Evolutionary conservation across 2,888 invertebrate genomes (phyloP).

Genomic region (Prosapia bicincta): DNA sequence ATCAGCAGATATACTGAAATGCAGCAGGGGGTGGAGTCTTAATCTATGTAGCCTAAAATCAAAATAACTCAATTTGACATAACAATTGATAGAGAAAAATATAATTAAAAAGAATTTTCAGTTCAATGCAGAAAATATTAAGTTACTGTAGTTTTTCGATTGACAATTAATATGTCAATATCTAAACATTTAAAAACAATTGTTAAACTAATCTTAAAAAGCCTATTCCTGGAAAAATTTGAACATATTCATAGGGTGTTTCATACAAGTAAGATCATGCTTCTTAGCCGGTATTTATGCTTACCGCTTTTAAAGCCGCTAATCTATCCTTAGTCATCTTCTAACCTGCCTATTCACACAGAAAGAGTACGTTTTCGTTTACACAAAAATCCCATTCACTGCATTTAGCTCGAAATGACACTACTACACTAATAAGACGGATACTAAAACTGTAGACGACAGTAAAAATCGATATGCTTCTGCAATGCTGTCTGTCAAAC

Average conservation of each 20-base stretch:
- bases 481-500: slow-evolving; percentile 55
- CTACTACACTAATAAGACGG: slow-evolving; percentile 41
- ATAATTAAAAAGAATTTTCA: neutral
- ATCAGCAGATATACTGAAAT: neutral
- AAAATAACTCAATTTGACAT: too few relatives aligned
- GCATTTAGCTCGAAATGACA: slow-evolving; percentile 60
- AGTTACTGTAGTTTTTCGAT: too few relatives aligned
- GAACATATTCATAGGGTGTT: neutral
- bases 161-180: neutral
- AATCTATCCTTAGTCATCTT: slow-evolving; percentile 96
- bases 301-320: slow-evolving; percentile 93
- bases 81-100: neutral
- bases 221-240: neutral
- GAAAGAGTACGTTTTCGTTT: slow-evolving; percentile 61
- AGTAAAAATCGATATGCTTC: slow-evolving; percentile 79
- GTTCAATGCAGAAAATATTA: neutral
- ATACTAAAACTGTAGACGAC: slow-evolving; percentile 48
- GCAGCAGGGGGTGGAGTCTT: slow-evolving; percentile 22
- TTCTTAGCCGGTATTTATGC: slow-evolving; percentile 42
- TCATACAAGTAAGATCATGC: slow-evolving; percentile 15
- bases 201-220: neutral
- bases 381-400: slow-evolving; percentile 77
- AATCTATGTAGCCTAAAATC: neutral
- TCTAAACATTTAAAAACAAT: neutral
- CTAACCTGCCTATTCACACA: slow-evolving; percentile 60